Percentiles rank a stretch among this genome's conserved stretches.
phyloP scores from a whole-genome alignment of 2,113 vertebrate species.

The Oxyura jamaicensis region DNA sequence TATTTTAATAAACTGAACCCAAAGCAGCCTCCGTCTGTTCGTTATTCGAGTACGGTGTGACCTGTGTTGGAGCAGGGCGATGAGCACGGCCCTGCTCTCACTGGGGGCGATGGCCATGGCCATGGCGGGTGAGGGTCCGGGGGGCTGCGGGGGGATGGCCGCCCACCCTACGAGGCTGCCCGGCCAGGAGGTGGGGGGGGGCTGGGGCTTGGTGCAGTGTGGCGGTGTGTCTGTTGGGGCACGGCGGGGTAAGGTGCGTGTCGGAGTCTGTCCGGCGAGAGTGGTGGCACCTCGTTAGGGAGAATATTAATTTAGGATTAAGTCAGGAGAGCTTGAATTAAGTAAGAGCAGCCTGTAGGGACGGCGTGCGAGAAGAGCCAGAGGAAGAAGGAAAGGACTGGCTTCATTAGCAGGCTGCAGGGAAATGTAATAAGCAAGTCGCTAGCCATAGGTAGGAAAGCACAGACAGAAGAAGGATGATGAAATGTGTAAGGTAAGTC shows the following conservation, averaged over 20 bases:
- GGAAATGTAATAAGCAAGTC: background rate
- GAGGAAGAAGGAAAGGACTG: background rate
- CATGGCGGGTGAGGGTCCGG: background rate
- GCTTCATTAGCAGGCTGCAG: background rate
- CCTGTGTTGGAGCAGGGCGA: background rate
- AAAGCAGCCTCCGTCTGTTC: too few species aligned
- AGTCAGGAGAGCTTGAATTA: background rate
- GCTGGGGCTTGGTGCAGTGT: background rate
- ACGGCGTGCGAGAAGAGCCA: background rate
- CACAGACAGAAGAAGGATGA: background rate
- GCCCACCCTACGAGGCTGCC: too few species aligned
- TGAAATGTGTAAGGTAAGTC: background rate
- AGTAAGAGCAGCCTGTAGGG: background rate
- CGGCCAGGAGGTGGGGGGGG: too few species aligned
- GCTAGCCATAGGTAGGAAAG: background rate
- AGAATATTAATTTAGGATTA: background rate
- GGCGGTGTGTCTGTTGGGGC: accelerated
- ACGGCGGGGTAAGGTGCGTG: background rate
- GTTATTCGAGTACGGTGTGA: too few species aligned
- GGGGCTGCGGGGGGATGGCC: too few species aligned
- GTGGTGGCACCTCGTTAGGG: background rate
- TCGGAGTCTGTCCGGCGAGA: background rate
- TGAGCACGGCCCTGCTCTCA: background rate
- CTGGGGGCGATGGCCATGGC: background rate
- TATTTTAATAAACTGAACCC: too few species aligned